phyloP scores from a whole-genome alignment of 1,140 invertebrate genomes.

The Bombus consobrinus region DNA sequence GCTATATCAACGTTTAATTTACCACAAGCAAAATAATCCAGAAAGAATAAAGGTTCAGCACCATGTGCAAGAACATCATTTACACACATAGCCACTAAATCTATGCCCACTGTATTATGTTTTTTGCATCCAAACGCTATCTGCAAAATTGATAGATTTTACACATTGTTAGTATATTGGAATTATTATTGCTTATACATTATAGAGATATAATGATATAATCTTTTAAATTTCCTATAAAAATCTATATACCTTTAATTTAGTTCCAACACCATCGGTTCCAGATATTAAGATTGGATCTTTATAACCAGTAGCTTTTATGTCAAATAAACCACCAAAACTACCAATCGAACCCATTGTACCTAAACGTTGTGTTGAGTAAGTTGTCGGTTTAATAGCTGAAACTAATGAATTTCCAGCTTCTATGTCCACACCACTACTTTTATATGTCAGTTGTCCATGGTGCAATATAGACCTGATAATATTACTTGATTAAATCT shows the following conservation, averaged over 20 bases:
- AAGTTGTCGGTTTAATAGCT: conserved; percentile 90
- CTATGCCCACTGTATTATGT: conserved; percentile 95
- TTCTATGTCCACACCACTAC: conserved; percentile 96
- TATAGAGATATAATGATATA: no score
- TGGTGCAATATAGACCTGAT: conserved; percentile 81
- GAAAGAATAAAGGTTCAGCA: conserved; percentile 96
- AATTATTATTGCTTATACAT: no score
- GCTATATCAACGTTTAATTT: conserved; percentile 90
- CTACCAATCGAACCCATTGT: conserved; percentile 92
- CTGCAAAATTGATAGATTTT: conserved; percentile 79
- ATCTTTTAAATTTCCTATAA: neutral
- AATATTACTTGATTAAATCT: conserved; percentile 19
- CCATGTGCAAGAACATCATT: conserved; percentile 98
- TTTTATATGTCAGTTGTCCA: conserved; percentile 92
- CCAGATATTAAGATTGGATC: conserved; percentile 96
- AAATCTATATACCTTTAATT: conserved; percentile 88
- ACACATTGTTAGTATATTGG: neutral
- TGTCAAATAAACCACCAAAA: conserved; percentile 97
- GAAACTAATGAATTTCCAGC: conserved; percentile 94
- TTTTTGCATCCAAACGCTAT: conserved; percentile 91
- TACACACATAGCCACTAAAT: conserved; percentile 98
- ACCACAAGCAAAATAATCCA: conserved; percentile 98
- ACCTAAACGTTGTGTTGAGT: conserved; percentile 87
- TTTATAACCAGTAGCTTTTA: conserved; percentile 86
- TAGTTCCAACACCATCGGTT: conserved; percentile 98